Evolutionary conservation across 2,113 vertebrate species (phyloP).

Genomic region (Malaclemys terrapin): DNA sequence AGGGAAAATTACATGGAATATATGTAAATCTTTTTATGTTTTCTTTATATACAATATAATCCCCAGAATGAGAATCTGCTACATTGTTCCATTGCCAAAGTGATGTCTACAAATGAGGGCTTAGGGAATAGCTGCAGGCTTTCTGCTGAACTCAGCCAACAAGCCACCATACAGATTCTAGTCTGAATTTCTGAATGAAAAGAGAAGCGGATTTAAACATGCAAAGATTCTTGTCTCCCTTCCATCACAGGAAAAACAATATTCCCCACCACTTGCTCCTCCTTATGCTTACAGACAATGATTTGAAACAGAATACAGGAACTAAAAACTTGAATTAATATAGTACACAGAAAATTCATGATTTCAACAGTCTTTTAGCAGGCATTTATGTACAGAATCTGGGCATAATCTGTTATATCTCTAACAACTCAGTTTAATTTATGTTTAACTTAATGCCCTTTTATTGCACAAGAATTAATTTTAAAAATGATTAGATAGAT

Average conservation of each 20-base stretch:
- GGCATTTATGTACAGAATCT: not conserved
- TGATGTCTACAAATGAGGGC: constrained; percentile 31
- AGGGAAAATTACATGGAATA: not conserved
- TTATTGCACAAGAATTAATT: not conserved
- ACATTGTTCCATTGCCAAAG: constrained; percentile 54
- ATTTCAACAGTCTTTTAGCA: not conserved
- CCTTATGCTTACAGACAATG: not conserved
- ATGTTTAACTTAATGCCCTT: constrained; percentile 13
- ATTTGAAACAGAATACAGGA: constrained; percentile 14
- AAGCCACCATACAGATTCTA: constrained; percentile 48
- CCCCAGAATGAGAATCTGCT: constrained; percentile 29
- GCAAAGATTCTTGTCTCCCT: constrained; percentile 39
- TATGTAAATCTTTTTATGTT: constrained; percentile 47
- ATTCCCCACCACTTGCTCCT: not conserved
- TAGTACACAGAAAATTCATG: not conserved
- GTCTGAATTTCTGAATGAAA: constrained; percentile 47
- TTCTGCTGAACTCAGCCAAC: constrained; percentile 39
- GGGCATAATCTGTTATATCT: not conserved
- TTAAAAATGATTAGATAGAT: not conserved
- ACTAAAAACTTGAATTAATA: not conserved
- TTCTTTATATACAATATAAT: constrained; percentile 26
- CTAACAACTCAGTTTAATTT: not conserved
- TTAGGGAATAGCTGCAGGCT: constrained; percentile 17
- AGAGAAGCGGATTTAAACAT: constrained; percentile 33
- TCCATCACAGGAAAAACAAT: not conserved